Evolutionary conservation across 2,888 invertebrate genomes (phyloP).

Genomic region (Notodromas monacha): DNA sequence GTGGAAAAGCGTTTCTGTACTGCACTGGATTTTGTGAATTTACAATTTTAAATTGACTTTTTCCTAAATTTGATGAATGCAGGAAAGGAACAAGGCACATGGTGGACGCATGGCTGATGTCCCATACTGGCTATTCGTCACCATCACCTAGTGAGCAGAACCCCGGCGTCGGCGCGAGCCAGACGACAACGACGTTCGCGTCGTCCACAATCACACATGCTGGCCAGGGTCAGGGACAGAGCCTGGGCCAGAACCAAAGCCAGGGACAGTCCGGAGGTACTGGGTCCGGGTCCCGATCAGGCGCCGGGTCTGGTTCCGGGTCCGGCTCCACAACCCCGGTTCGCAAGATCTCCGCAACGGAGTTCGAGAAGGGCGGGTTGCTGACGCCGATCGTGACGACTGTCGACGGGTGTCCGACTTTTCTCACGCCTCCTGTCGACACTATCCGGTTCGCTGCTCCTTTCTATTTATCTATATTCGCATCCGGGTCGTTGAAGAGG

Average conservation of each 20-base stretch:
- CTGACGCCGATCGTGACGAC: constrained; percentile 59
- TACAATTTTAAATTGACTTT: too few species aligned
- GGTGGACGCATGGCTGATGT: constrained; percentile 17
- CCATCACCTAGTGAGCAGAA: too few species aligned
- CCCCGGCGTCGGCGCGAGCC: neutral
- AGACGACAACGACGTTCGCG: too few species aligned
- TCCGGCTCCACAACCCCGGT: constrained; percentile 78
- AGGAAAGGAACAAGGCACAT: constrained; percentile 17
- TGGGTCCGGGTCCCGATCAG: too few species aligned
- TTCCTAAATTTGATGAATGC: constrained; percentile 10
- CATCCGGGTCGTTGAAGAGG: too few species aligned
- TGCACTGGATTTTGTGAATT: too few species aligned
- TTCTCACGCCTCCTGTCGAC: constrained; percentile 24
- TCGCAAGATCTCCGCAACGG: constrained; percentile 69
- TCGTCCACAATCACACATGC: neutral
- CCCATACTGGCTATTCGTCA: constrained; percentile 11
- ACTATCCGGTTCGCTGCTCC: too few species aligned
- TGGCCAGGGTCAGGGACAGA: too few species aligned
- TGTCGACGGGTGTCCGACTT: constrained; percentile 73
- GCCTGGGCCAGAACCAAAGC: too few species aligned
- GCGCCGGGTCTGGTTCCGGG: constrained; percentile 26
- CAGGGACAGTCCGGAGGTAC: too few species aligned
- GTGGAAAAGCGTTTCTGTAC: too few species aligned
- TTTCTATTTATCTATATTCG: too few species aligned
- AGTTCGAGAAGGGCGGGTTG: constrained; percentile 70